A percentile compares a stretch with the other conserved stretches of the same genome.
Conservation (phyloP, 2,797 vertebrate species). For the Mycteria americana region DNA sequence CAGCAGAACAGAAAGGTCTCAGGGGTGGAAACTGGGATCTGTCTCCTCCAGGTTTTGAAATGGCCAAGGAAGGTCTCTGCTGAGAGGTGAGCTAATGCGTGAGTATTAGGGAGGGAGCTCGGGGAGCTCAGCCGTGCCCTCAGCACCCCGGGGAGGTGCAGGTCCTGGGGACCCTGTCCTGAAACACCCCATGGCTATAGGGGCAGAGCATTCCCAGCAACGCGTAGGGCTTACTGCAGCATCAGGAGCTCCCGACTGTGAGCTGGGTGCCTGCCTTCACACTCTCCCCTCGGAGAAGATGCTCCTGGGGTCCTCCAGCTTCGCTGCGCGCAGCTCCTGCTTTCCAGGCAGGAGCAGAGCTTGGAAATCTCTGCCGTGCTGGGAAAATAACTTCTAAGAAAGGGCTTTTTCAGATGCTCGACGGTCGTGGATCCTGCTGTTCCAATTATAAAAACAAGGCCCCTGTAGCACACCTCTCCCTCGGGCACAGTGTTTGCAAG, state of each 20-base stretch:
- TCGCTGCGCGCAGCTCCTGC: background rate
- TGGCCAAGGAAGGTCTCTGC: background rate
- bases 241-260: background rate
- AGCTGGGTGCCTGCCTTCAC: background rate
- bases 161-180: background rate
- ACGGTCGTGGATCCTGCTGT: accelerated
- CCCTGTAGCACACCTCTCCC: background rate
- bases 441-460: background rate
- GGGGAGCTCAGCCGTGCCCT: background rate
- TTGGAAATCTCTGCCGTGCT: background rate
- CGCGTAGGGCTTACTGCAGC: background rate
- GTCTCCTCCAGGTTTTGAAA: background rate
- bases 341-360: background rate
- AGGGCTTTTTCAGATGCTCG: background rate
- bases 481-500: background rate
- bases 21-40: background rate
- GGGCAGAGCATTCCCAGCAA: background rate
- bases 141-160: background rate
- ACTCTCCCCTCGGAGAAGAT: background rate
- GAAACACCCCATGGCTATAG: too few relatives aligned
- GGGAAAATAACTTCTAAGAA: background rate
- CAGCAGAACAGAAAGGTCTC: background rate
- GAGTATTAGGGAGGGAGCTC: too few relatives aligned
- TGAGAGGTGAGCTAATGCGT: background rate
- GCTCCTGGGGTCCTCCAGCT: background rate